phyloP scores from a whole-genome alignment of 2,888 invertebrate species.

The Coenonympha arcania region DNA sequence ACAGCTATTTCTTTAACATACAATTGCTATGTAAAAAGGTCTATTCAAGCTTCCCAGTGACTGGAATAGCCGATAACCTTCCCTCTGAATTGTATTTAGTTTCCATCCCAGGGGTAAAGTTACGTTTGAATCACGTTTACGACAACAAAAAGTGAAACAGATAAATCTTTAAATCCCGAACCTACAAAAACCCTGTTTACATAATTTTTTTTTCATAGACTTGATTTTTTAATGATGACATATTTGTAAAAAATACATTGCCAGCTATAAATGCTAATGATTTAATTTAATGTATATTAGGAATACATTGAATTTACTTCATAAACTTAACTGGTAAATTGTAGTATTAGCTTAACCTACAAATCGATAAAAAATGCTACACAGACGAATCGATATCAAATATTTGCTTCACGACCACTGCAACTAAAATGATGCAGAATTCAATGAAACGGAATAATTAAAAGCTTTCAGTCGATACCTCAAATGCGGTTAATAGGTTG shows the following conservation, averaged over 20 bases:
- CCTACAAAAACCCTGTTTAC: neutral
- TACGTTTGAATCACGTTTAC: constrained; percentile 29
- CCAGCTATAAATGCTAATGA: no score
- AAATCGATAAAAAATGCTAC: no score
- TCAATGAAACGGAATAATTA: neutral
- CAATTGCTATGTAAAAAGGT: constrained; percentile 46
- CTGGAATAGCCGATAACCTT: constrained; percentile 51
- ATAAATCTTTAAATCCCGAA: constrained; percentile 3
- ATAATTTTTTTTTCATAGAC: no score
- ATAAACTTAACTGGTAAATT: no score
- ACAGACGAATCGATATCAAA: no score
- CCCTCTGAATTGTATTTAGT: constrained; percentile 39
- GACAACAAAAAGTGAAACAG: constrained; percentile 15
- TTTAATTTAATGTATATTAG: no score
- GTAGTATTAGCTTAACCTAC: no score
- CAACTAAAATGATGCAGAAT: neutral
- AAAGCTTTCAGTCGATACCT: constrained; percentile 5
- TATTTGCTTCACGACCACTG: neutral
- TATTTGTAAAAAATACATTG: no score
- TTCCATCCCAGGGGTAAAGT: constrained; percentile 32
- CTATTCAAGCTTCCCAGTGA: constrained; percentile 42
- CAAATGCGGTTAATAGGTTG: constrained; percentile 16
- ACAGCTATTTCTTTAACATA: constrained; percentile 43
- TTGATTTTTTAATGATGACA: no score
- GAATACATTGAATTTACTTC: no score